phyloP scores from a whole-genome alignment of 2,113 vertebrate species.

The Thoracochromis brauschi region DNA sequence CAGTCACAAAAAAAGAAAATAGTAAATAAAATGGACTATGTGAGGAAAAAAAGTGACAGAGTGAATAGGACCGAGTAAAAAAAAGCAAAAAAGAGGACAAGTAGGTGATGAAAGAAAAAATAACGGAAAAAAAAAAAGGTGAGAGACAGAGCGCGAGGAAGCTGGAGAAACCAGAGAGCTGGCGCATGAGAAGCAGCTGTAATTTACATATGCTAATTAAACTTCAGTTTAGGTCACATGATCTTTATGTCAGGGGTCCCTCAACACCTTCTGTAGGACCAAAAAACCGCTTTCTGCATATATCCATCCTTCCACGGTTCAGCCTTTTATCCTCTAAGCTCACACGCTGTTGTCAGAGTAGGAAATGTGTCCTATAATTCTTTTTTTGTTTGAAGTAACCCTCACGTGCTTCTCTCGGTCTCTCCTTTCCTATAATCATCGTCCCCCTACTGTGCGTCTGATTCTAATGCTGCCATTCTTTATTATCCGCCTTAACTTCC shows the following conservation, averaged over 20 bases:
- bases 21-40: conserved; percentile 3
- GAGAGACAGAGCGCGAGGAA: background rate
- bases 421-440: background rate
- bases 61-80: background rate
- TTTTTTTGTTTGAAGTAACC: background rate
- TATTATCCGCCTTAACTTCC: background rate
- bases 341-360: background rate
- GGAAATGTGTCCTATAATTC: background rate
- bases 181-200: background rate
- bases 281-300: background rate
- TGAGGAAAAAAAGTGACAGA: background rate
- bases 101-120: background rate
- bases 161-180: background rate
- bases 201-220: conserved; percentile 64
- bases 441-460: background rate
- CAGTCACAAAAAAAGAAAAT: background rate
- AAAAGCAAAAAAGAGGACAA: background rate
- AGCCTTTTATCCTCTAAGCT: background rate
- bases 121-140: conserved; percentile 14
- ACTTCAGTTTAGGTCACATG: conserved; percentile 52
- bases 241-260: conserved; percentile 29
- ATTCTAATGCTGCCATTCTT: background rate
- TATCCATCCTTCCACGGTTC: background rate
- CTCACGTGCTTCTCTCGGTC: background rate
- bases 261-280: background rate